Evolutionary conservation across 1,140 invertebrate genomes (phyloP), one percentile per base, ranked within the genome.

Genomic region (Leguminivora glycinivorella): DNA sequence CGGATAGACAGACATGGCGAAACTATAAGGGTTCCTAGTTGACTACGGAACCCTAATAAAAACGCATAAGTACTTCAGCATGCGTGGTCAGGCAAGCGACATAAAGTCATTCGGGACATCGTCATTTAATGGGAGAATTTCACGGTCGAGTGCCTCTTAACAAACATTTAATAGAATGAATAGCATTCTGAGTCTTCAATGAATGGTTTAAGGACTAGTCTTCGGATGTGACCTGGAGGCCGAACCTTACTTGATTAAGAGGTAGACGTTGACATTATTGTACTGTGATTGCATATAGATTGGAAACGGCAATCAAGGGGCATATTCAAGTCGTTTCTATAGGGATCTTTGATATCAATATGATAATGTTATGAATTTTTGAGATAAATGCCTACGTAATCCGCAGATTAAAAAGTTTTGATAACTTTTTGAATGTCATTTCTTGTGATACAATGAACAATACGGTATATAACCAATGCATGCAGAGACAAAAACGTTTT

Each of bases 41-140:
- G n/a, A n/a, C n/a, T n/a, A n/a, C n/a, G n/a, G n/a, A n/a, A n/a
- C n/a, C n/a, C n/a, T n/a, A n/a, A n/a, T n/a, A n/a, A n/a, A n/a
- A n/a, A n/a, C n/a, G n/a, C n/a, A n/a, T n/a, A n/a, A n/a, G n/a
- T n/a, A n/a, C n/a, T n/a, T n/a, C 34, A 63, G 26, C 58, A 12
- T 63, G 25, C 58, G 58, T 63, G 25, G 58, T 31, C 58, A 63
- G 31, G 58, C 58, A 63, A 63, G 58, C 58, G 25, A 77, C 77
- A 79, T 81, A 79, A 70, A 77, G 75, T 68, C 75, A 77, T 81
- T 80, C 58, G 71, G 71, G 70, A 43, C 38, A 69, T 69, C 66
- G 72, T 72, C 63, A n/a, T 73, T 52, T 82, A 83, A 83, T 85
- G 76, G 72, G 19, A 70, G 79, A 43, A 83, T 87, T 87, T 83